Base-by-base conservation (phyloP, 2,888 invertebrate genomes). In the Phyllotreta striolata region DNA sequence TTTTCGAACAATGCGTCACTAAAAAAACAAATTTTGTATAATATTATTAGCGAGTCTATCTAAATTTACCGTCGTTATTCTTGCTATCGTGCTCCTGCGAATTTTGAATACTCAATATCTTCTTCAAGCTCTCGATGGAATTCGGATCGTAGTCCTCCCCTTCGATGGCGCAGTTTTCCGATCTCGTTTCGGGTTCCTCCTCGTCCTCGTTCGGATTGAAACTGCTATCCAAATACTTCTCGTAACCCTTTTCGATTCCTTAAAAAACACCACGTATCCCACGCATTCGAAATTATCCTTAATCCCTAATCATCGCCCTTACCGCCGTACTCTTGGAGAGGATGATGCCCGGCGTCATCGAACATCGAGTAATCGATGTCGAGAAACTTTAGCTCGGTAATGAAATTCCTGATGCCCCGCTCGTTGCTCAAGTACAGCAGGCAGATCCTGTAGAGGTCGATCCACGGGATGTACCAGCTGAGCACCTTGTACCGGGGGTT, bases 381-480 rank as follows among this genome's bases (percentile, higher is more conserved):
- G 3, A 91, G 82, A 76, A 87, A 91, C 75, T 90, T 89, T n/a
- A 91, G 82, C 76, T 91, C 90, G 0, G 88, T 90, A 38, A 88
- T 87, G 9, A 87, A 82, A 46, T 87, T 87, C 38, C 87, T 85
- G 14, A 88, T 89, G 55, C 88, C 86, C 62, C 83, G 82, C 1
- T 83, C 84, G 66, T 85, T 83, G 57, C 85, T 83, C 35, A 86
- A 74, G 71, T 86, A 87, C 68, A 83, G 80, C 64, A 85, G 82
- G 76, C 87, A 88, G 8, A 85, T 76, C 14, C 78, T 72, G 58
- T 83, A 83, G 56, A 88, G 76, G 66, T 86, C 84, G 41, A 78
- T 77, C 87, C 88, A 88, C 39, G 84, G 83, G 7, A 88, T 82
- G 56, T 87, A 85, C 91, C 91, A 91, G 2, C 86, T 89, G 1